Percentiles rank a stretch among this genome's conserved stretches.
Conservation (phyloP, 2,113 vertebrate genomes). For the Chaetops frenatus region DNA sequence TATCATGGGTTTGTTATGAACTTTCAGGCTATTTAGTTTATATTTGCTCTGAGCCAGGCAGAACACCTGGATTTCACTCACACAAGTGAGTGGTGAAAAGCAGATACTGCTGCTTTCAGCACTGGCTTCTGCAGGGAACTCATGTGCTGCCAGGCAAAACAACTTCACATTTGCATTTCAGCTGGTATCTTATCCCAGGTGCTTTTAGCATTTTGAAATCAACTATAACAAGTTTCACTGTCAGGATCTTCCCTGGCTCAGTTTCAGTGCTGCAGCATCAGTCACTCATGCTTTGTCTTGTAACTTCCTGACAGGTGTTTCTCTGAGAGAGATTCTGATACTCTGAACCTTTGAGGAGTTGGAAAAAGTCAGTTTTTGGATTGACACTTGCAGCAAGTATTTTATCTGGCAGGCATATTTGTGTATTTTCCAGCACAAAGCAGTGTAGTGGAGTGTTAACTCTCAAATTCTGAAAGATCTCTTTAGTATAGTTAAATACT, state of each 20-base stretch:
- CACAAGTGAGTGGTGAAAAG: background rate
- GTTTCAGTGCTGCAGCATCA: background rate
- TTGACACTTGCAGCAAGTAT: background rate
- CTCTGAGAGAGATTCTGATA: background rate
- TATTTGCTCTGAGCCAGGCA: background rate
- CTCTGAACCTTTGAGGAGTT: background rate
- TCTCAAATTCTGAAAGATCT: background rate
- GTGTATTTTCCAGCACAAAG: background rate
- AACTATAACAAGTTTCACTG: background rate
- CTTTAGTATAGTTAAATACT: background rate
- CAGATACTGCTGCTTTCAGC: background rate
- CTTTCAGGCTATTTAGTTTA: background rate
- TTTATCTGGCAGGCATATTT: background rate
- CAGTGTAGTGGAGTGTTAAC: background rate
- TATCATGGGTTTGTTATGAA: background rate
- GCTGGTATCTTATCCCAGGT: background rate
- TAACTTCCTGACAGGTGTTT: background rate
- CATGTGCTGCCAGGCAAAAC: background rate
- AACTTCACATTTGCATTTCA: background rate
- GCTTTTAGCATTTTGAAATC: background rate
- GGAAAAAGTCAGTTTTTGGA: background rate
- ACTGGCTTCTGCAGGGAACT: background rate
- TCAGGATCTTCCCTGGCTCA: background rate
- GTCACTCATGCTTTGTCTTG: background rate
- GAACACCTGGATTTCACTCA: background rate